Evolutionary conservation across 1,140 invertebrate genomes (phyloP), one percentile per base, ranked within the genome.

Genomic region (Heliconius eleuchia): DNA sequence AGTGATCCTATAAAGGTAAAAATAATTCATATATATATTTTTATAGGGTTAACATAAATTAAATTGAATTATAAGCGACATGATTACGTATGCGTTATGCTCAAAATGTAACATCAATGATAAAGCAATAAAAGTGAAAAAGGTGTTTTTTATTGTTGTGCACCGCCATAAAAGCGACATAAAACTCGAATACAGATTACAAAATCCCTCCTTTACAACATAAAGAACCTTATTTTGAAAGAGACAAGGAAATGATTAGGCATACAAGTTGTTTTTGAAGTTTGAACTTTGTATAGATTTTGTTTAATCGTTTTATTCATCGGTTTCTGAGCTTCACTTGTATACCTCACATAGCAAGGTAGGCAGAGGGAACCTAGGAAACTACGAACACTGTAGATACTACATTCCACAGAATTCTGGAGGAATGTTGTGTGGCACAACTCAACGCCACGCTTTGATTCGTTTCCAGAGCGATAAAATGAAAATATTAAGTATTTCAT

Each of bases 111-210:
- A 30, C 60, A 66, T 66, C 60, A 66, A 66, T 30, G 23, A 13
- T 66, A 66, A 30, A 23, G 60, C 60, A 66, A 66, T 66, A 66
- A 66, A 66, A 66, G n/a, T 66, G 60, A 66, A 66, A 30, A 66
- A 66, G 60, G 60, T 66, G 60, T 66, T 66, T 66, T 66, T 66
- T 66, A 66, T 66, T 66, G 60, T 66, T 66, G 60, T 66, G 27
- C 60, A 66, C 11, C 60, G 9, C 60, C 60, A 66, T 66, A 30
- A 66, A 66, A 66, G 27, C 60, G 27, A 66, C 11, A 66, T 66
- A 30, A 66, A 66, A 66, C 27, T 66, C 27, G 11, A 30, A 66
- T 30, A 66, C 60, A 30, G 60, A 66, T 66, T 30, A 66, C 27
- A 30, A 30, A 66, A 3, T 16, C 23, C n/a, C 11, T 66, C 27